Evolutionary conservation across 2,888 invertebrate genomes (phyloP).

Genomic region (Vannuccia rotundouncinata): DNA sequence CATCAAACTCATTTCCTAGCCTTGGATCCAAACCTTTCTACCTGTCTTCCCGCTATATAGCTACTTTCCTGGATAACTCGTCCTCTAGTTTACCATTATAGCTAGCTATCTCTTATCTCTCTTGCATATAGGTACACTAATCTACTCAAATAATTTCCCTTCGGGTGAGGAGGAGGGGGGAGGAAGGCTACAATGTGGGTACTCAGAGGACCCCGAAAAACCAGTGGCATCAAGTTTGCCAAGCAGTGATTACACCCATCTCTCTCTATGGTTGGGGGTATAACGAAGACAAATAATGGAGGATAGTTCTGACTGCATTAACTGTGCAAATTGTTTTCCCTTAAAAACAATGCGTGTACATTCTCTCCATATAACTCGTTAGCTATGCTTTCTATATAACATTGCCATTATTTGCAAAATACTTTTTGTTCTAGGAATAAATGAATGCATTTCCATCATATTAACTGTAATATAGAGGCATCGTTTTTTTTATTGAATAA

Average conservation of each 20-base stretch:
- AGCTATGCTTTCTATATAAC: background rate
- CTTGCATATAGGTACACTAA: no score
- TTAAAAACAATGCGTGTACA: constrained; percentile 19
- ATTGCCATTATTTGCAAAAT: background rate
- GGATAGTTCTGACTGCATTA: background rate
- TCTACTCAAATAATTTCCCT: no score
- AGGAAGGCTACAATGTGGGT: no score
- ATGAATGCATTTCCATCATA: background rate
- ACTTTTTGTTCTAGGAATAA: background rate
- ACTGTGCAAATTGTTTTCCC: constrained; percentile 7
- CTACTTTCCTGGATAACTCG: no score
- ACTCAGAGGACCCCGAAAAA: no score
- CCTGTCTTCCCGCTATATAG: no score
- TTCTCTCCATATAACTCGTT: background rate
- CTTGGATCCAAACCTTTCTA: background rate
- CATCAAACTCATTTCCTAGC: background rate
- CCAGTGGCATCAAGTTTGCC: no score
- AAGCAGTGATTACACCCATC: no score
- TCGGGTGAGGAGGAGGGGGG: no score
- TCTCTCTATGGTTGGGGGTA: no score
- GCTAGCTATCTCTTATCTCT: no score
- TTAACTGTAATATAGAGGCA: background rate
- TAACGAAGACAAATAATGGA: constrained; percentile 21
- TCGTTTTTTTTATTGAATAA: constrained; percentile 3
- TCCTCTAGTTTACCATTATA: no score